Base-by-base conservation (phyloP, 92 coral and sea anemone species). In the Phenganax stokvisi region DNA sequence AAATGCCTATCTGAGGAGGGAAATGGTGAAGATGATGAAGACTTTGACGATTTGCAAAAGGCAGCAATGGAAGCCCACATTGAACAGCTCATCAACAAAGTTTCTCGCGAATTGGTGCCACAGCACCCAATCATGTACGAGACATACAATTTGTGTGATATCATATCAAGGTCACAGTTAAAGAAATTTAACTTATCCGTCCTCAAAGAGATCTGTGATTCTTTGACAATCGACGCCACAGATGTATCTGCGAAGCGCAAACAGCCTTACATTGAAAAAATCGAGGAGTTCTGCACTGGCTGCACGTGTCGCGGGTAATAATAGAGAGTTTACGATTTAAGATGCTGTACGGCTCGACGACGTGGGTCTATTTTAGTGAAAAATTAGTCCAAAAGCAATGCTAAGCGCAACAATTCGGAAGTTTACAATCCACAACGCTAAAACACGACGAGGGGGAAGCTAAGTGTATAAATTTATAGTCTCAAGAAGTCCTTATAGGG, bases 51-150 rank as follows among this genome's bases (percentile, higher is more conserved):
- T 61, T 62, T 87, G 56, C 74, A 84, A 80, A 66, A 51, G 37
- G 90, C 90, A 47, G 82, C 84, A 59, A 73, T 78, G 75, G 90
- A 84, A 84, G 87, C 87, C 37, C 76, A 62, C 51, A 8, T 87
- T 60, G 85, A 87, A 54, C 81, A 71, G n/a, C 84, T 84, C 57
- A 57, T 44, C 12, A 79, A 58, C 47, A 80, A 63, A 77, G 88
- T 57, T 71, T 86, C 79, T 20, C 78, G 60, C n/a, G 89, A 88
- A 69, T 77, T 85, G 60, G 80, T 60, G 71, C 80, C 63, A 52
- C 77, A 67, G 25, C 91, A 88, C 72, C 88, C 91, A 17, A 85
- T 88, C 56, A 82, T 75, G 44, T 85, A 73, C 56, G 88, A 85
- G 31, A 66, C 73, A 12, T 87, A 87, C 84, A 87, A 84, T 80